A percentile compares a stretch with the other conserved stretches of the same genome.
Evolutionary conservation across 2,797 vertebrate genomes (phyloP).

Genomic region (Oreonectes daqikongensis): DNA sequence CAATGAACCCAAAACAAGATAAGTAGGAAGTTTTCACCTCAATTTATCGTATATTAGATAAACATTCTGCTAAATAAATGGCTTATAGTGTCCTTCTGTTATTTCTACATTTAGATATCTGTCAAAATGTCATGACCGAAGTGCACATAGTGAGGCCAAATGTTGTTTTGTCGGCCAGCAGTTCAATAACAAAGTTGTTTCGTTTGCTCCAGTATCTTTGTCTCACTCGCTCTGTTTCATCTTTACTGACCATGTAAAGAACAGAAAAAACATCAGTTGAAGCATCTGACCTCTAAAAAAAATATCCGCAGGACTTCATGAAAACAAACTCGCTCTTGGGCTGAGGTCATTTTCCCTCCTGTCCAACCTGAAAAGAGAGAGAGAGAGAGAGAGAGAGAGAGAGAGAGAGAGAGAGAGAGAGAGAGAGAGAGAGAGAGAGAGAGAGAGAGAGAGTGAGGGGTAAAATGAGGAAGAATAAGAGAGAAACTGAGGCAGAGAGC

Average conservation of each 20-base stretch:
- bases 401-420: too few relatives aligned
- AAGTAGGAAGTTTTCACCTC: background rate
- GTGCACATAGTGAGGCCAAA: background rate
- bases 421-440: background rate
- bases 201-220: slow-evolving; percentile 5
- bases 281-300: slow-evolving; percentile 51
- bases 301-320: slow-evolving; percentile 53
- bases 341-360: slow-evolving; percentile 34
- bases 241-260: slow-evolving; percentile 42
- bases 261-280: slow-evolving; percentile 45
- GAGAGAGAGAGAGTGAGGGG: slow-evolving; percentile 15
- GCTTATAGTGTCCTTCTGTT: background rate
- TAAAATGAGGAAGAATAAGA: slow-evolving; percentile 12
- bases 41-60: slow-evolving; percentile 6
- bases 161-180: background rate
- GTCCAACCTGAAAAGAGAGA: slow-evolving; percentile 30
- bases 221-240: slow-evolving; percentile 7
- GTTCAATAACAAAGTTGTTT: slow-evolving; percentile 11
- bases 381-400: background rate
- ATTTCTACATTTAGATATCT: slow-evolving; percentile 14
- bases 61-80: background rate
- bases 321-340: slow-evolving; percentile 45
- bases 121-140: slow-evolving; percentile 33
- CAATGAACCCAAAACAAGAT: background rate
- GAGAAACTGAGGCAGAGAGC: background rate